phyloP scores from a whole-genome alignment of 2,113 vertebrate species.

The Onychorhynchus coronatus region DNA sequence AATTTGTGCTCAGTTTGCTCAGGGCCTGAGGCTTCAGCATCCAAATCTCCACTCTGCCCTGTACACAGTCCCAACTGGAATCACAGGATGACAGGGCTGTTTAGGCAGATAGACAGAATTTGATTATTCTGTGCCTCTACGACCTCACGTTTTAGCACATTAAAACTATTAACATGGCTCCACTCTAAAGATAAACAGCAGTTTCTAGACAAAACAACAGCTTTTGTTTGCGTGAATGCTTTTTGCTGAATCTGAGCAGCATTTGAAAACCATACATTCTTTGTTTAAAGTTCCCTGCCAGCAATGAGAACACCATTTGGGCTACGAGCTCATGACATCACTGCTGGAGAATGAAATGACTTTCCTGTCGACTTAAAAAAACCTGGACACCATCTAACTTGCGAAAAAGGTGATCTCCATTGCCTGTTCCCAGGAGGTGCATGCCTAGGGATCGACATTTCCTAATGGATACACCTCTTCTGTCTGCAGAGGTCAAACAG shows the following conservation, averaged over 20 bases:
- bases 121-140: neutral
- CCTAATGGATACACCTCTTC: neutral
- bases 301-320: conserved; percentile 62
- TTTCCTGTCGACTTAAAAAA: conserved; percentile 28
- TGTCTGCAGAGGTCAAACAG: neutral
- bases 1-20: neutral
- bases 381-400: neutral
- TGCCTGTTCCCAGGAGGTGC: neutral
- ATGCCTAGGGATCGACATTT: neutral
- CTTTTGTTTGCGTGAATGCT: conserved; percentile 35
- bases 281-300: conserved; percentile 53
- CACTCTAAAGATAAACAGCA: conserved; percentile 48
- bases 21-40: neutral
- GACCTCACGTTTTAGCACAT: neutral
- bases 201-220: conserved; percentile 52
- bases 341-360: conserved; percentile 12
- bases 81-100: neutral
- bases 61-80: neutral
- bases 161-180: conserved; percentile 59
- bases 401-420: neutral
- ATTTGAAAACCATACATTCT: conserved; percentile 51
- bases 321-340: conserved; percentile 45
- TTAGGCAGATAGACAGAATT: neutral
- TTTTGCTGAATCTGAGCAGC: conserved; percentile 34
- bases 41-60: neutral